These are phyloP conservation scores for Agriopis leucophaearia DNA, from an alignment of 2,888 invertebrate species.

Conservation along the genomic window DNA sequence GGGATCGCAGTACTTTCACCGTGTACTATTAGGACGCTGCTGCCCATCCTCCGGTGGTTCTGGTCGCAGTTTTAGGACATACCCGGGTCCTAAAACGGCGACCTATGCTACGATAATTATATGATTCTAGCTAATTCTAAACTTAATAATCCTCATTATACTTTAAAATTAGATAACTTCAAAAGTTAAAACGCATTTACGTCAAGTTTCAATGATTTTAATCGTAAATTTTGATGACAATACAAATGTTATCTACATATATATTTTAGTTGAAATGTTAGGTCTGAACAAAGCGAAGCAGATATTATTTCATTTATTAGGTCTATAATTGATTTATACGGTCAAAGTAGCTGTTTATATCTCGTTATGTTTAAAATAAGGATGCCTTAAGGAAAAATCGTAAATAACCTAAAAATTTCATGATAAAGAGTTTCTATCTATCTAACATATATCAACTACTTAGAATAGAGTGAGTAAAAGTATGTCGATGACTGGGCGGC, in stretches of 20 bases:
- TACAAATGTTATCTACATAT: background rate
- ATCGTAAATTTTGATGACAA: background rate
- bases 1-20: too few species aligned
- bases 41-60: too few species aligned
- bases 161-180: constrained; percentile 7
- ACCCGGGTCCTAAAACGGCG: too few species aligned
- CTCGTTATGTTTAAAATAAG: constrained; percentile 13
- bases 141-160: constrained; percentile 8
- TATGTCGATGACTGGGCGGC: constrained; percentile 45
- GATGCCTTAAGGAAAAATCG: constrained; percentile 36
- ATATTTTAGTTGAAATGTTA: background rate
- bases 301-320: background rate
- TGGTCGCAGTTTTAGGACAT: too few species aligned
- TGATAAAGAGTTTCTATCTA: too few species aligned
- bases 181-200: background rate
- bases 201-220: constrained; percentile 6
- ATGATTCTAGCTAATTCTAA: background rate
- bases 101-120: too few species aligned
- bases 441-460: constrained; percentile 40
- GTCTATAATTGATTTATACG: constrained; percentile 14
- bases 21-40: too few species aligned
- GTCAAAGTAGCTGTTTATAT: constrained; percentile 11
- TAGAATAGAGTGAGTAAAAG: constrained; percentile 45
- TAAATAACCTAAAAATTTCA: constrained; percentile 24
- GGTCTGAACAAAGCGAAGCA: background rate